Conservation (phyloP, 2,113 vertebrate species). For the Centropus unirufus region DNA sequence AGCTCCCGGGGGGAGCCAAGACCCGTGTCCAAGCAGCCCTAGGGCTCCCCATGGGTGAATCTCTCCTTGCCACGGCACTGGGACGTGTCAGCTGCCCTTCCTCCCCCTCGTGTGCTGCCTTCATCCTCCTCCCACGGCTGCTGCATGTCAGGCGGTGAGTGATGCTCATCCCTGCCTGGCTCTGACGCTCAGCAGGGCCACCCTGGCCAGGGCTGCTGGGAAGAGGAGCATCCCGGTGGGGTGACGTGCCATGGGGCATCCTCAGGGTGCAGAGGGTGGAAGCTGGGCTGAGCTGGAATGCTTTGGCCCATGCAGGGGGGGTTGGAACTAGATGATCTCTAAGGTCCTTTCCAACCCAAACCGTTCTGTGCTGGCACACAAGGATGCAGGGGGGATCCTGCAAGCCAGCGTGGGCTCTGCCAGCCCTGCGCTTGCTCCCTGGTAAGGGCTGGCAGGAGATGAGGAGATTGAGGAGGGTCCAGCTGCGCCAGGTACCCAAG, state of each 20-base stretch:
- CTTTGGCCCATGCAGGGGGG: accelerated
- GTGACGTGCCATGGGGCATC: accelerated
- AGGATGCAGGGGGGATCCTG: neutral
- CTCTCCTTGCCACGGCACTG: accelerated
- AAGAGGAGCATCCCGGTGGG: neutral
- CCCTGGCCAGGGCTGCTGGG: neutral
- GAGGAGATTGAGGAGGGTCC: neutral
- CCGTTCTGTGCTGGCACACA: neutral
- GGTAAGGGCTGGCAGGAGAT: neutral
- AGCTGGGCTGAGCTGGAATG: neutral
- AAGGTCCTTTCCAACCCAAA: too few species aligned
- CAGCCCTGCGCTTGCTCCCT: neutral
- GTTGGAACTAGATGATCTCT: too few species aligned
- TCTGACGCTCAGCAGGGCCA: neutral
- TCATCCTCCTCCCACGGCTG: neutral
- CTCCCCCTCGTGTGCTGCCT: neutral
- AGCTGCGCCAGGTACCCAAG: neutral
- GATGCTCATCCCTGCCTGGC: neutral
- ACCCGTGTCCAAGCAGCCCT: neutral
- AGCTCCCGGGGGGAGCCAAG: neutral
- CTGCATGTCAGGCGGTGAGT: neutral
- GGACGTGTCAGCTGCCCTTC: neutral
- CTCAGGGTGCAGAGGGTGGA: neutral
- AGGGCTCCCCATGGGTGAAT: neutral
- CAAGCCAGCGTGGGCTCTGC: neutral